These are phyloP conservation scores for Lipophrys pholis DNA, from an alignment of 2,113 vertebrate species.

Conservation along the genomic window DNA sequence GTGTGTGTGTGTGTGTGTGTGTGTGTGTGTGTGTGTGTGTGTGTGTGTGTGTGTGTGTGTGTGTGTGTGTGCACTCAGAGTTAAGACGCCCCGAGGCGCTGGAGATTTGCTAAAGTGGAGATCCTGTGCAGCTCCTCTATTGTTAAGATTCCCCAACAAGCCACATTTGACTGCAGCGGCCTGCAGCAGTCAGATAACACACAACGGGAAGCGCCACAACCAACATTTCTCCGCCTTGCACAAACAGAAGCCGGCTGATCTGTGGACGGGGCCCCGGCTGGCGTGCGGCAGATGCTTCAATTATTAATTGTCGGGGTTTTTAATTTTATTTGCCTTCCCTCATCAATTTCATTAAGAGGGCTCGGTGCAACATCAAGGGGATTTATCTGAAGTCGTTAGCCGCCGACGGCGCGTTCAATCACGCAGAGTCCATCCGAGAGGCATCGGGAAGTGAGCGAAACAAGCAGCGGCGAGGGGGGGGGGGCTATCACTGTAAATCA, in stretches of 20 bases:
- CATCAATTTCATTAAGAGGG: slow-evolving; percentile 39
- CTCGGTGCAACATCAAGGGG: slow-evolving; percentile 9
- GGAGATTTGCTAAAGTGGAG: slow-evolving; percentile 37
- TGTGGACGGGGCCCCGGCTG: background rate
- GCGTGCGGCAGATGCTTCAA: background rate
- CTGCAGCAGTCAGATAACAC: slow-evolving; percentile 35
- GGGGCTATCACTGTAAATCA: slow-evolving; percentile 36
- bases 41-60: no score
- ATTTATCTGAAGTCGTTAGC: slow-evolving; percentile 28
- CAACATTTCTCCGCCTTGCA: slow-evolving; percentile 5
- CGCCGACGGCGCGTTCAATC: background rate
- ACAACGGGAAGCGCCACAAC: background rate
- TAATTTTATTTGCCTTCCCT: slow-evolving; percentile 35
- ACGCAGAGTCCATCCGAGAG: slow-evolving; percentile 6
- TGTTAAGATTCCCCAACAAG: slow-evolving; percentile 37
- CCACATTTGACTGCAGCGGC: slow-evolving; percentile 8
- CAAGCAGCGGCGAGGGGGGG: background rate
- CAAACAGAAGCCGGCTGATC: slow-evolving; percentile 20
- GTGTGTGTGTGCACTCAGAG: background rate
- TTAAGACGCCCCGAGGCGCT: slow-evolving; percentile 34
- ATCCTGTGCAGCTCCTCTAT: slow-evolving; percentile 29
- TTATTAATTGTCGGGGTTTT: slow-evolving; percentile 30
- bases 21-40: no score
- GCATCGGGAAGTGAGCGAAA: background rate
- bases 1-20: no score